phyloP scores from a whole-genome alignment of 2,888 invertebrate genomes.

The Papilio elwesi region DNA sequence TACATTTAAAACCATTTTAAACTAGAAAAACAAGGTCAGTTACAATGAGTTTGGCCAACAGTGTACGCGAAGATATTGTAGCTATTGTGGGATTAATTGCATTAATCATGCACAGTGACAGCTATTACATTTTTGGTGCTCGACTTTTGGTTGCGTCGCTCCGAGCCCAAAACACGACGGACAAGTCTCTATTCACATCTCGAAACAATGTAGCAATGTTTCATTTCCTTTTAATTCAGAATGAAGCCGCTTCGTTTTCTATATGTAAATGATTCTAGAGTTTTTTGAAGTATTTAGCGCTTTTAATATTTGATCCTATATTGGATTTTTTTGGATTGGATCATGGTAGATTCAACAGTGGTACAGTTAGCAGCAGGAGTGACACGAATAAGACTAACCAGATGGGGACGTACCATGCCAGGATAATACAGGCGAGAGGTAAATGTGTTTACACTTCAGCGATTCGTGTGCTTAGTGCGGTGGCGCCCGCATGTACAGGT shows the following conservation, averaged over 20 bases:
- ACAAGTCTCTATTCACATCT: slow-evolving; percentile 63
- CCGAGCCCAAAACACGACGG: slow-evolving; percentile 56
- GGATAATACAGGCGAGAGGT: no score
- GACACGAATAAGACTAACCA: no score
- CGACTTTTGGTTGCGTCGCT: slow-evolving; percentile 73
- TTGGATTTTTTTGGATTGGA: neutral
- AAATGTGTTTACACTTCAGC: no score
- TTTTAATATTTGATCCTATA: neutral
- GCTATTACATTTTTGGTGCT: slow-evolving; percentile 84
- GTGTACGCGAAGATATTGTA: slow-evolving; percentile 66
- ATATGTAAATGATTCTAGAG: slow-evolving; percentile 28
- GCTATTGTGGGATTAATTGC: slow-evolving; percentile 82
- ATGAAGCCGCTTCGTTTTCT: slow-evolving; percentile 48
- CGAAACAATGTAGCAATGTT: slow-evolving; percentile 67
- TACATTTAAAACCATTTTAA: neutral
- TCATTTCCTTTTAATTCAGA: slow-evolving; percentile 53
- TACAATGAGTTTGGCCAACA: slow-evolving; percentile 53
- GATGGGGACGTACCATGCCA: no score
- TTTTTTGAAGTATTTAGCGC: neutral
- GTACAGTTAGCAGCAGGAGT: no score
- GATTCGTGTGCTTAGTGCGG: no score
- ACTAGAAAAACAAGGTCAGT: neutral
- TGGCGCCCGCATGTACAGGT: no score
- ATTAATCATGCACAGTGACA: slow-evolving; percentile 82
- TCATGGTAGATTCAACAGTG: no score